These are phyloP conservation scores for Eurosta solidaginis DNA, from an alignment of 1,140 invertebrate species.

Conservation along the genomic window DNA sequence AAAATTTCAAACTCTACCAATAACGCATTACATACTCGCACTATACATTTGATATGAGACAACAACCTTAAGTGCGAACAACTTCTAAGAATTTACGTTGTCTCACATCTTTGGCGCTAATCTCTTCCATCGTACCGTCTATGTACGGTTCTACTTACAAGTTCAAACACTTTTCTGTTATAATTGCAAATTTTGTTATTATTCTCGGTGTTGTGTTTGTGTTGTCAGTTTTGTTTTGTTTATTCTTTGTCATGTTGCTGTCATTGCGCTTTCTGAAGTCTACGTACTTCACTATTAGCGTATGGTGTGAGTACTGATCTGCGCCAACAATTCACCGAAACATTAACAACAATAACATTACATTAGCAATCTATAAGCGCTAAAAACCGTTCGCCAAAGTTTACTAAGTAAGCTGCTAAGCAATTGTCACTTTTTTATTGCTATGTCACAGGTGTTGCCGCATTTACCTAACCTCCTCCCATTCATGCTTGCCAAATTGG, in stretches of 20 bases:
- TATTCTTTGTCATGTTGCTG: background rate
- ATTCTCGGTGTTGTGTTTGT: background rate
- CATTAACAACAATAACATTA: background rate
- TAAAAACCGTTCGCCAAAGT: background rate
- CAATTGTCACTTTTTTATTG: background rate
- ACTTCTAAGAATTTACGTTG: slow-evolving; percentile 8
- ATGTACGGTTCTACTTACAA: background rate
- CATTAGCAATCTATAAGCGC: background rate
- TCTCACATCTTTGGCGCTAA: slow-evolving; percentile 8
- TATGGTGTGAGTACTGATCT: background rate
- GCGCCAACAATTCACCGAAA: background rate
- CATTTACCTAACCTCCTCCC: background rate
- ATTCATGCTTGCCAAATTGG: background rate
- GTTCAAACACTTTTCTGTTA: background rate
- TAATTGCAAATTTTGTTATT: background rate
- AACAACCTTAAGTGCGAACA: too few relatives aligned
- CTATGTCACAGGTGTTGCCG: background rate
- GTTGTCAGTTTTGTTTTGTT: background rate
- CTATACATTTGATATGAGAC: too few relatives aligned
- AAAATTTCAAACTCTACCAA: background rate
- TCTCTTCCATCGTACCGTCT: background rate
- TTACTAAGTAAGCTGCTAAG: background rate
- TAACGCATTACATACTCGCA: too few relatives aligned
- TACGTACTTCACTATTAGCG: too few relatives aligned
- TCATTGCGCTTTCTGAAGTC: background rate